A percentile compares a stretch with the other conserved stretches of the same genome.
Evolutionary conservation across 1,140 invertebrate species (phyloP).

Genomic region (Philopotamus ludificatus): DNA sequence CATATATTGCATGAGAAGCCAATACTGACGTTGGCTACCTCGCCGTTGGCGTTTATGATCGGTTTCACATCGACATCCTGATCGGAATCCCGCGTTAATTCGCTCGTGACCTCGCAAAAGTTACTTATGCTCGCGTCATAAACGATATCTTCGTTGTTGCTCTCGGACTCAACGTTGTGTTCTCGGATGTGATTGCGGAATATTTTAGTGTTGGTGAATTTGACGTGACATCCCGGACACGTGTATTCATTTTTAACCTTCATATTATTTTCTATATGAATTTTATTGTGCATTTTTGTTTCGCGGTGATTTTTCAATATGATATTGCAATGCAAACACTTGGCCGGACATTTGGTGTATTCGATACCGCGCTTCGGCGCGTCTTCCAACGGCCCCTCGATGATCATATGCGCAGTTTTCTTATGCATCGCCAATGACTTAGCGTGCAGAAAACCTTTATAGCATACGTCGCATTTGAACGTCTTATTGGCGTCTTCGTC

Average conservation of each 20-base stretch:
- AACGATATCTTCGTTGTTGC: slow-evolving; percentile 1
- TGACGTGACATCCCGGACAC: slow-evolving; percentile 48
- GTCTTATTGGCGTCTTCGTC: slow-evolving; percentile 45
- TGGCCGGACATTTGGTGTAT: slow-evolving; percentile 47
- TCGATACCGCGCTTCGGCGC: background rate
- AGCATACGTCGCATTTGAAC: slow-evolving; percentile 46
- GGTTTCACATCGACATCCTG: slow-evolving; percentile 15
- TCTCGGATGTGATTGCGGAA: slow-evolving; percentile 28
- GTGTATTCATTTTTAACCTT: slow-evolving; percentile 53
- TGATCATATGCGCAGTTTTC: slow-evolving; percentile 43
- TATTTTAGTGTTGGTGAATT: slow-evolving; percentile 44
- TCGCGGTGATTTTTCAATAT: slow-evolving; percentile 49
- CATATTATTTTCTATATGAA: slow-evolving; percentile 49
- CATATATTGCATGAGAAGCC: slow-evolving; percentile 52
- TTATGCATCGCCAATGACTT: slow-evolving; percentile 48
- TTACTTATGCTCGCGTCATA: slow-evolving; percentile 16
- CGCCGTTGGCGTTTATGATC: slow-evolving; percentile 36
- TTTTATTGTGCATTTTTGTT: slow-evolving; percentile 51
- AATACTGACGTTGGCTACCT: slow-evolving; percentile 44
- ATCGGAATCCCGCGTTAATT: background rate
- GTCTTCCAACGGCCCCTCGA: slow-evolving; percentile 43
- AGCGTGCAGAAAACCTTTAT: slow-evolving; percentile 50
- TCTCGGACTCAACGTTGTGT: background rate
- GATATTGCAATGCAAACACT: slow-evolving; percentile 52
- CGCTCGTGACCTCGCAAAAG: slow-evolving; percentile 17